These are phyloP conservation scores for Monarcha castaneiventris DNA, from an alignment of 2,113 vertebrate species.

Conservation along the genomic window DNA sequence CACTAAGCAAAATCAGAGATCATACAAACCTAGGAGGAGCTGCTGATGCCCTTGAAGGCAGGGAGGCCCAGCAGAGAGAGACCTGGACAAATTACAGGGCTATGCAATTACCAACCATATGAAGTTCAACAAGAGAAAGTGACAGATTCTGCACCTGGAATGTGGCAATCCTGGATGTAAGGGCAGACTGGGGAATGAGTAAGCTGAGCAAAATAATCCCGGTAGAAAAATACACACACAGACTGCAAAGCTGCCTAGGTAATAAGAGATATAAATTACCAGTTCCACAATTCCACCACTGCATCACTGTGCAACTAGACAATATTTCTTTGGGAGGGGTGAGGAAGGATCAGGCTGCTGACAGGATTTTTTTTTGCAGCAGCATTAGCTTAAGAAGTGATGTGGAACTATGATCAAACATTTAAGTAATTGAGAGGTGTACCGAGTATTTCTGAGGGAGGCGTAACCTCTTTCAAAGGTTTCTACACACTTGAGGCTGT, in stretches of 20 bases:
- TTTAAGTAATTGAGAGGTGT: not conserved
- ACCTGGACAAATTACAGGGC: not conserved
- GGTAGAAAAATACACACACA: not conserved
- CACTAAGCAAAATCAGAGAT: not conserved
- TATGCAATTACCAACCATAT: not conserved
- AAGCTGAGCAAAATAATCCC: not conserved
- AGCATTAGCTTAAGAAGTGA: not conserved
- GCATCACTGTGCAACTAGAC: not conserved
- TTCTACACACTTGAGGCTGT: not conserved
- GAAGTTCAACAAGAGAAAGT: not conserved
- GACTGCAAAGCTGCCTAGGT: not conserved
- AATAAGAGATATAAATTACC: not conserved
- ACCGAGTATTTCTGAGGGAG: not conserved
- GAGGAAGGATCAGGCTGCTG: not conserved
- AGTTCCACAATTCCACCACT: not conserved
- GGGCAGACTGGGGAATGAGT: not conserved
- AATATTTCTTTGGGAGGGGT: not conserved
- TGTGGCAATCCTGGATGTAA: not conserved
- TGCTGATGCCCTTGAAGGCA: not conserved
- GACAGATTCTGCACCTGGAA: not conserved
- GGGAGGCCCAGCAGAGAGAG: not conserved
- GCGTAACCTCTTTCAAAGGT: not conserved
- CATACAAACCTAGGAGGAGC: not conserved
- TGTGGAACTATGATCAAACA: not conserved
- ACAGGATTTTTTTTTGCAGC: not conserved